phyloP scores from a whole-genome alignment of 2,888 invertebrate species.

The Yponomeuta malinellus region DNA sequence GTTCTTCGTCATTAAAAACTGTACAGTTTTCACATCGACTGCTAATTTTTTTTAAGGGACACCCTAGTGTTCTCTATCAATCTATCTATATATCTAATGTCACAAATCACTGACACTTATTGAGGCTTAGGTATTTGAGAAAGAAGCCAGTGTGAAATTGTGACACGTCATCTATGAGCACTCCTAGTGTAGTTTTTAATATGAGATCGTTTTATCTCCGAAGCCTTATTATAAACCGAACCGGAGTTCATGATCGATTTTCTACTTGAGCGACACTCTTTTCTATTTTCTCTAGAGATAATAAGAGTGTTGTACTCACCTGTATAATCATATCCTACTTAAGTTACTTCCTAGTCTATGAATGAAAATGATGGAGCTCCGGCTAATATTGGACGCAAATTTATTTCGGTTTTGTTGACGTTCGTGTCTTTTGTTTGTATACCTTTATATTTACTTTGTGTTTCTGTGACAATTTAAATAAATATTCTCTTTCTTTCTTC shows the following conservation, averaged over 20 bases:
- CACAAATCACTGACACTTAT: no score
- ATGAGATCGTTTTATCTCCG: conserved; percentile 10
- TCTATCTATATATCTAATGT: no score
- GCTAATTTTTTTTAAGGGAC: no score
- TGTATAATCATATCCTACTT: conserved; percentile 6
- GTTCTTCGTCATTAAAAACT: no score
- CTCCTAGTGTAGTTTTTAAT: neutral
- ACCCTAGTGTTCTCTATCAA: no score
- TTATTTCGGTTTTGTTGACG: no score
- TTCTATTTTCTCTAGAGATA: conserved; percentile 43
- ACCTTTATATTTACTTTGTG: no score
- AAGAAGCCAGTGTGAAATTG: neutral
- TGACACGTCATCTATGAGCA: neutral
- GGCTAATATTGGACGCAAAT: neutral
- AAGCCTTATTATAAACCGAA: conserved; percentile 42
- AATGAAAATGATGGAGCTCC: neutral
- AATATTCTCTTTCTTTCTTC: no score
- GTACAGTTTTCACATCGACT: no score
- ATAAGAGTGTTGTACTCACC: conserved; percentile 19
- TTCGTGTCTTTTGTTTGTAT: no score
- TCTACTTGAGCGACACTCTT: conserved; percentile 41
- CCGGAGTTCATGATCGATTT: conserved; percentile 55
- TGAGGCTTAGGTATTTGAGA: neutral
- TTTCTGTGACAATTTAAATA: no score
- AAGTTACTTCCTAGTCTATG: neutral